These are phyloP conservation scores for Sarcophaga carnaria DNA, from an alignment of 2,888 invertebrate genomes.

Conservation along the genomic window DNA sequence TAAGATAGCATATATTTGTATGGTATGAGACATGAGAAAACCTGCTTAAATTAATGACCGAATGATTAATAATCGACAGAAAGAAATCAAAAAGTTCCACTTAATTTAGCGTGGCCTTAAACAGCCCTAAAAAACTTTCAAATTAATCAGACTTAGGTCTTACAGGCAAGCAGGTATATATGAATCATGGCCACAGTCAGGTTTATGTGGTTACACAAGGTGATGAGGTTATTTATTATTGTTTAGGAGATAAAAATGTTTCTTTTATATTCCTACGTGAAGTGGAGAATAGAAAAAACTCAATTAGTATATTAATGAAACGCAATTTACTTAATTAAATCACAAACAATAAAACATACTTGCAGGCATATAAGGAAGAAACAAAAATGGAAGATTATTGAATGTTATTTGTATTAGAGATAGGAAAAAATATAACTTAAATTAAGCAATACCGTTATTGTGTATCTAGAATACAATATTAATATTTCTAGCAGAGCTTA, in stretches of 20 bases:
- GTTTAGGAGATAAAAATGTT: constrained; percentile 5
- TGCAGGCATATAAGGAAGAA: background rate
- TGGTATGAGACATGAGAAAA: background rate
- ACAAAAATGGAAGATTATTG: too few relatives aligned
- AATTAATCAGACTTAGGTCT: constrained; percentile 19
- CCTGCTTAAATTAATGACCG: constrained; percentile 31
- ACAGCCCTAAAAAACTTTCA: background rate
- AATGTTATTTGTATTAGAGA: too few relatives aligned
- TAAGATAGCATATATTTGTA: too few relatives aligned
- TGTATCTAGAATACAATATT: too few relatives aligned
- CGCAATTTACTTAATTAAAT: constrained; percentile 29
- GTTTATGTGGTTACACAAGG: background rate
- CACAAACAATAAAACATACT: constrained; percentile 20
- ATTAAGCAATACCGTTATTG: too few relatives aligned
- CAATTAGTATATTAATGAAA: constrained; percentile 41
- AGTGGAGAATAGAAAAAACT: constrained; percentile 15
- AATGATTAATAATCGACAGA: constrained; percentile 38
- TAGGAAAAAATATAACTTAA: too few relatives aligned
- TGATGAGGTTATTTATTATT: constrained; percentile 31
- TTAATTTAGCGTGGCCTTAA: too few relatives aligned
- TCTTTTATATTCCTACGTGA: too few relatives aligned
- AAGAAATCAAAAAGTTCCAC: constrained; percentile 23
- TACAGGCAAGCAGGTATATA: background rate
- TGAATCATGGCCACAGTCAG: background rate
- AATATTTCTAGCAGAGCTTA: too few relatives aligned